Base-by-base conservation (phyloP, 1,140 invertebrate genomes). In the Drosophila tsacasi region DNA sequence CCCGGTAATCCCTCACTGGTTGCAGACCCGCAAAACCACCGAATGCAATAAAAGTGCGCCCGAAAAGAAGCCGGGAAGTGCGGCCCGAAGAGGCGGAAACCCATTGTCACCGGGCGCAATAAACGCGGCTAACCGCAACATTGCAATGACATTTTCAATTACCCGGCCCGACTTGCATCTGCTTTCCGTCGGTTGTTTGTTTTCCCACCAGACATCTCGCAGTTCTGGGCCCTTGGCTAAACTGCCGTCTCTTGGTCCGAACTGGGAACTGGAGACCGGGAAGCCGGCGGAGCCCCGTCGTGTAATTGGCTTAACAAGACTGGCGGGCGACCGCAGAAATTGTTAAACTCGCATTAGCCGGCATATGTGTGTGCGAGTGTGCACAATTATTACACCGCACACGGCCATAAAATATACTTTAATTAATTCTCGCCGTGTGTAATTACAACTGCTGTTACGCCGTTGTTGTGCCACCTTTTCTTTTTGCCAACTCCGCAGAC, bases 221-320 rank as follows among this genome's bases (percentile, higher is more conserved):
- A 57, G 54, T 84, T 89, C 58, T 75, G 71, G 65, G 78, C 79
- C 64, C 39, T 40, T 57, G 62, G 49, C 9, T 32, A 54, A 37
- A 17, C 30, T 30, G 35, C 21, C 37, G 32, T 7, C 10, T 54
- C 19, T 19, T 50, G n/a, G 32, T 39, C 47, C 68, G 15, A 46
- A 32, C 44, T 23, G 23, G 30, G 13, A 35, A 44, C 40, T 46
- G 30, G 42, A 42, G 58, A 30, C 49, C 30, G 25, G 49, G 30
- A 73, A 73, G 39, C 19, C 25, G 74, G 61, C 50, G 47, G 47
- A 49, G 17, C 23, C 47, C 57, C 63, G 62, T 65, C 81, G 67
- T 89, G 69, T 90, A 89, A 89, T 90, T 89, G 84, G 84, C 84
- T 89, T 89, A 90, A 84, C 81, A 84, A 84, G 84, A 69, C 73